Evolutionary conservation across 2,797 vertebrate genomes (phyloP), one percentile per base, ranked within the genome.

Genomic region (Protosalanx chinensis): DNA sequence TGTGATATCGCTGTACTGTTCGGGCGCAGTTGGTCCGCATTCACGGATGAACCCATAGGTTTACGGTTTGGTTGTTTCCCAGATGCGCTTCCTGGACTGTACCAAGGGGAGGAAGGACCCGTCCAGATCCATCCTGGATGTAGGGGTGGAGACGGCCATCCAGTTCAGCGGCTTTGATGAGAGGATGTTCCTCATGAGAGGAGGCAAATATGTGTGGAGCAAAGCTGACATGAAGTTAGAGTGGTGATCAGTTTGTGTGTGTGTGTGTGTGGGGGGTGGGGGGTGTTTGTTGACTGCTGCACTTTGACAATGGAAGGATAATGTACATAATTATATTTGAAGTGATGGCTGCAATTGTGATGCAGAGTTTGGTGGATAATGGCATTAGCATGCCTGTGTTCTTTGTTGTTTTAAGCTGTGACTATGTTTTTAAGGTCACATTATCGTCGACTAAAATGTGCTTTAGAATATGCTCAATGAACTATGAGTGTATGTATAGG

Each of bases 41-140:
- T 20, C 56, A 20, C 6, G 3, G 30, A 58, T 30, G 13, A 49
- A 46, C 41, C 41, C 41, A 46, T 46, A 12, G 7, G 13, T 13
- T 2, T 12, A 46, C 41, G 41, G 41, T 46, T 46, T 46, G 7
- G 10, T 46, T 46, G 57, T 6, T 80, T 70, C 81, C 41, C 79
- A 99, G 96, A 98, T 99, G 97, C 94, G 95, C 58, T 99, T 99
- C 84, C 90, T 99, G 68, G 96, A 97, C 89, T 98, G 97, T 33
- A 87, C 73, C 70, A 89, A 90, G 15, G 96, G 96, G 6, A 90
- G 95, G 18, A 99, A 99, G 77, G 97, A 97, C 63, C 97, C 97
- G 16, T 98, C 97, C 29, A 95, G 83, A 78, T 99, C 97, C 61
- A 94, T 99, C 78, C 90, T 99, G 23, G 97, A 99, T 51, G 89